Conservation (phyloP, 2,797 vertebrate species). For the Pangasius djambal region DNA sequence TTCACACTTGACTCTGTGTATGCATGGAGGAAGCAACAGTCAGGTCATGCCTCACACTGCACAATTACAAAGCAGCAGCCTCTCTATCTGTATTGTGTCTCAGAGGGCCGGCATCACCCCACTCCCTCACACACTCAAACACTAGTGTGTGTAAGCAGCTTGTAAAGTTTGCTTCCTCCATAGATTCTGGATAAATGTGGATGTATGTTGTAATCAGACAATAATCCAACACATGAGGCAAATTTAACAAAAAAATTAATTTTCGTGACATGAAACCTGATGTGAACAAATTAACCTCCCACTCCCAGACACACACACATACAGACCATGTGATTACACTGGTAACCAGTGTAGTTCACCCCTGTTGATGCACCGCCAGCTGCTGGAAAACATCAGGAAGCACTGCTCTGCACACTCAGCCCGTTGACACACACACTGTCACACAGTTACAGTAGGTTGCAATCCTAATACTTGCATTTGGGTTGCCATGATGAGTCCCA, state of each 20-base stretch:
- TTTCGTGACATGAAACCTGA: not conserved
- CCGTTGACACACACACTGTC: not conserved
- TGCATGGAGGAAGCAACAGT: not conserved
- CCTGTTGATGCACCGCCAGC: not conserved
- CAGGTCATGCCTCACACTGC: not conserved
- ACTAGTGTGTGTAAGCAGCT: not conserved
- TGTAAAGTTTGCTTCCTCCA: not conserved
- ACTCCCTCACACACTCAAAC: not conserved
- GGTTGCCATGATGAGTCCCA: not conserved
- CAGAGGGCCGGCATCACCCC: not conserved
- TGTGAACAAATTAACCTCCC: not conserved
- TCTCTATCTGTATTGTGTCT: not conserved
- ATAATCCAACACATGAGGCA: not conserved
- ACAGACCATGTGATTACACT: not conserved
- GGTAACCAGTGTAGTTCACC: not conserved
- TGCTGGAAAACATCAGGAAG: conserved; percentile 1
- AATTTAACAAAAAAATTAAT: not conserved
- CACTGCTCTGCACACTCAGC: not conserved
- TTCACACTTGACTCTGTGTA: not conserved
- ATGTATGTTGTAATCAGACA: not conserved
- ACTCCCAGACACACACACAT: not conserved
- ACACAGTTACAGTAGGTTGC: not conserved
- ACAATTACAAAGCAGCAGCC: not conserved
- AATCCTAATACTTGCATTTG: not conserved
- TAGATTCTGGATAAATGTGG: not conserved